Percentiles rank a stretch among this genome's conserved stretches.
Conservation (phyloP, 2,888 invertebrate species). For the Tenthredo amoena region DNA sequence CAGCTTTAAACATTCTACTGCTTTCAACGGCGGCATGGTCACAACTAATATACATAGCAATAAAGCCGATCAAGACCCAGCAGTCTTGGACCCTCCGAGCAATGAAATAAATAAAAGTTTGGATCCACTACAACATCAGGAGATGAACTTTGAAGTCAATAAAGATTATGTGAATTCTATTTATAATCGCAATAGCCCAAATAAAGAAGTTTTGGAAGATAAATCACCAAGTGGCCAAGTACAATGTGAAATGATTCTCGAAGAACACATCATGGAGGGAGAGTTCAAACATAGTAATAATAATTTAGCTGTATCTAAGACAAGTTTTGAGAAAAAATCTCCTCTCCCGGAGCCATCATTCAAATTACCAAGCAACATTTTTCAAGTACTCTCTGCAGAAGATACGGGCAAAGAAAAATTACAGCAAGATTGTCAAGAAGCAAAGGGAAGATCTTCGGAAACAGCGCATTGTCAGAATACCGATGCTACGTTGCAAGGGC, state of each 20-base stretch:
- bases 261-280: neutral
- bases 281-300: neutral
- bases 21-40: constrained; percentile 1
- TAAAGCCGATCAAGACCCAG: neutral
- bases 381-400: neutral
- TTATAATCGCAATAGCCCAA: neutral
- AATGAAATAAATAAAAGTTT: neutral
- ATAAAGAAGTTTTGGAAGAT: neutral
- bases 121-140: neutral
- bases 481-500: neutral
- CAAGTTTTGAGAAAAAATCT: neutral
- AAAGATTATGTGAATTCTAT: neutral
- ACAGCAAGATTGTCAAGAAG: neutral
- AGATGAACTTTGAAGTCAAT: constrained; percentile 16
- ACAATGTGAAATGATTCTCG: neutral
- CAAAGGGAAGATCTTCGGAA: neutral
- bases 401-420: neutral
- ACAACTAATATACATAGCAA: constrained; percentile 4
- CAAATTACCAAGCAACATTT: neutral
- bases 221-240: neutral
- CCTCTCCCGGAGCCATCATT: neutral
- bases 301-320: neutral
- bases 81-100: neutral
- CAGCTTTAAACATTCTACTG: neutral
- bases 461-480: neutral